These are phyloP conservation scores for Loxodonta africana DNA, from an alignment of 2,113 vertebrate species.

Conservation along the genomic window DNA sequence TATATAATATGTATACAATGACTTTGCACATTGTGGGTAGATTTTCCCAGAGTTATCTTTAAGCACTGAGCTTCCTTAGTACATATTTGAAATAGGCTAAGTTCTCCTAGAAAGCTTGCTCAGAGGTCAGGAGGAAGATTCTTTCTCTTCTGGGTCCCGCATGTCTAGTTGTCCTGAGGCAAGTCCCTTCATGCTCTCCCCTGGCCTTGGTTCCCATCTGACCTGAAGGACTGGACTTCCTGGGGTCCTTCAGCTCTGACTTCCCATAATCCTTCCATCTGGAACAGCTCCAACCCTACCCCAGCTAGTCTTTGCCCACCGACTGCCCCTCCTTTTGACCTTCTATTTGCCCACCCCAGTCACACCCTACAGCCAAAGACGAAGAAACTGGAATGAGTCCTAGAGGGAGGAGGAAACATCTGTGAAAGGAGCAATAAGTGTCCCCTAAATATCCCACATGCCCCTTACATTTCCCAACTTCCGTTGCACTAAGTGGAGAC, in stretches of 20 bases:
- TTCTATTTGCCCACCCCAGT: neutral
- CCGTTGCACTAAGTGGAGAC: neutral
- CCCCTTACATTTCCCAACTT: neutral
- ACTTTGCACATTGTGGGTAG: neutral
- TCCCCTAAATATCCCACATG: rapidly evolving
- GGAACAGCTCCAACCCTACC: neutral
- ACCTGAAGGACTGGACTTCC: too few relatives aligned
- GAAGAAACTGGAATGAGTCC: neutral
- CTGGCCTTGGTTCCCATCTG: neutral
- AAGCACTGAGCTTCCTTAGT: neutral
- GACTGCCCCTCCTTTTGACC: neutral
- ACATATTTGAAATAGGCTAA: neutral
- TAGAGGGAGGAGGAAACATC: neutral
- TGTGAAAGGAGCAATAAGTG: too few relatives aligned
- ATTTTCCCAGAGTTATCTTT: neutral
- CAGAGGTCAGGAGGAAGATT: neutral
- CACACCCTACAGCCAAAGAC: neutral
- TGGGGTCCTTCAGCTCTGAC: neutral
- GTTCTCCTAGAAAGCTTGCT: neutral
- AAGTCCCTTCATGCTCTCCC: neutral
- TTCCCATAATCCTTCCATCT: rapidly evolving
- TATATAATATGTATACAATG: neutral
- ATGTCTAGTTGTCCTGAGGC: neutral
- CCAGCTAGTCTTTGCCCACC: neutral
- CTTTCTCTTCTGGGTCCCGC: neutral